Conservation (phyloP, 2,797 vertebrate species). For the Gymnoscopelus microlampas region DNA sequence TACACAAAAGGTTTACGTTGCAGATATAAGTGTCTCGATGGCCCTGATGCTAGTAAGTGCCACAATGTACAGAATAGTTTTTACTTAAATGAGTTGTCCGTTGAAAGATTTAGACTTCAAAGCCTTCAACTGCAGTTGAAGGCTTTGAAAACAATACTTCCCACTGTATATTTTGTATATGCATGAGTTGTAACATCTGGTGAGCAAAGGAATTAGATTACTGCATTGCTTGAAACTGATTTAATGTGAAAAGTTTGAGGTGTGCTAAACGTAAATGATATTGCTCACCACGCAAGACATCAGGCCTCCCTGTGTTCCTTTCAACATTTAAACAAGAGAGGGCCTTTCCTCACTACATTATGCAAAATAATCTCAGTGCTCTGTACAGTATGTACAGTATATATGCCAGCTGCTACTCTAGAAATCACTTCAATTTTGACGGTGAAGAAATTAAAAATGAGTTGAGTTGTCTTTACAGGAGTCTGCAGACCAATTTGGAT, state of each 20-base stretch:
- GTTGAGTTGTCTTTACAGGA: no score
- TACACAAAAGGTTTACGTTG: conserved; percentile 33
- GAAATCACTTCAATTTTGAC: background rate
- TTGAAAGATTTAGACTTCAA: conserved; percentile 11
- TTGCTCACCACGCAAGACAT: background rate
- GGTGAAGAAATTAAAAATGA: no score
- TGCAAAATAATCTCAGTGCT: background rate
- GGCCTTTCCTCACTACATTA: no score
- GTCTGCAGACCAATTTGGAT: no score
- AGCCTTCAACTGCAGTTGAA: conserved; percentile 36
- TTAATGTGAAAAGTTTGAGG: background rate
- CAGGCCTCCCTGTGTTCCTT: background rate
- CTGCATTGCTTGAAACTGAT: background rate
- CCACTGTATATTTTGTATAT: conserved; percentile 21
- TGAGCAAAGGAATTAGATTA: background rate
- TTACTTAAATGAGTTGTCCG: conserved; percentile 12
- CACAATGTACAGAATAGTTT: conserved; percentile 29
- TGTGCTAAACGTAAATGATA: background rate
- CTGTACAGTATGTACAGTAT: background rate
- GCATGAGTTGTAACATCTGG: conserved; percentile 8
- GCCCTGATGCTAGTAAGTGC: conserved; percentile 48
- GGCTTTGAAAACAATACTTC: conserved; percentile 23
- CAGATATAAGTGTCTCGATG: conserved; percentile 39
- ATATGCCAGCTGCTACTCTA: background rate
- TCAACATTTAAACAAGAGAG: background rate